phyloP scores from a whole-genome alignment of 2,113 vertebrate species.

The Serinus canaria region DNA sequence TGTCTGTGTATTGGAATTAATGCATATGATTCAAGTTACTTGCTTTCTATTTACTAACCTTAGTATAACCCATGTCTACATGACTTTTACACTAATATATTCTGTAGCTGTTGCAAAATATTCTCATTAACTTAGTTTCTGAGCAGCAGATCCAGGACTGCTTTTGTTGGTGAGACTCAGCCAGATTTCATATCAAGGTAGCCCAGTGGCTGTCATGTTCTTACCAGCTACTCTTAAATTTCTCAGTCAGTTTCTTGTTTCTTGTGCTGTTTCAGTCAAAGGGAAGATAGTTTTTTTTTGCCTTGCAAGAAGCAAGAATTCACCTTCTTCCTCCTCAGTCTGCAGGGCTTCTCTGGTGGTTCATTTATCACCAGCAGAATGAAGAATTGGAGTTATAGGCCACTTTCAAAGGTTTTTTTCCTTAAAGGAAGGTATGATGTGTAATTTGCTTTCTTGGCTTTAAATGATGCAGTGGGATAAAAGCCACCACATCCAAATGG shows the following conservation, averaged over 20 bases:
- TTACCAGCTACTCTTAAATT: background rate
- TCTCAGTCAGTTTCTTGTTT: background rate
- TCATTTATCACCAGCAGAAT: background rate
- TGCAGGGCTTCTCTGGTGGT: background rate
- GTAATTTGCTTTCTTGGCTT: background rate
- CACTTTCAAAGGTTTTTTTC: background rate
- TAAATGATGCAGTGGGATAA: background rate
- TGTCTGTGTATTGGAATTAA: background rate
- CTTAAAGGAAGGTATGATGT: background rate
- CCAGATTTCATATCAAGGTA: background rate
- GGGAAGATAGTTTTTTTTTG: background rate
- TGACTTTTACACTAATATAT: background rate
- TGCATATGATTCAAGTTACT: background rate
- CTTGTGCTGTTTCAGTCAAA: background rate
- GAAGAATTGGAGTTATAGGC: background rate
- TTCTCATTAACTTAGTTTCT: background rate
- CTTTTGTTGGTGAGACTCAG: background rate
- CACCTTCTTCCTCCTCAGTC: background rate
- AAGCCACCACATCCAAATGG: background rate
- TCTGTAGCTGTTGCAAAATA: background rate
- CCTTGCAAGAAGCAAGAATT: background rate
- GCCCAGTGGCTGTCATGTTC: background rate
- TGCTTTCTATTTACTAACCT: background rate
- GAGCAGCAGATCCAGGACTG: background rate
- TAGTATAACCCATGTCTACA: background rate